A percentile compares a stretch with the other conserved stretches of the same genome.
These are phyloP conservation scores for Troilus luridus DNA, from an alignment of 2,888 invertebrate genomes.

Conservation along the genomic window DNA sequence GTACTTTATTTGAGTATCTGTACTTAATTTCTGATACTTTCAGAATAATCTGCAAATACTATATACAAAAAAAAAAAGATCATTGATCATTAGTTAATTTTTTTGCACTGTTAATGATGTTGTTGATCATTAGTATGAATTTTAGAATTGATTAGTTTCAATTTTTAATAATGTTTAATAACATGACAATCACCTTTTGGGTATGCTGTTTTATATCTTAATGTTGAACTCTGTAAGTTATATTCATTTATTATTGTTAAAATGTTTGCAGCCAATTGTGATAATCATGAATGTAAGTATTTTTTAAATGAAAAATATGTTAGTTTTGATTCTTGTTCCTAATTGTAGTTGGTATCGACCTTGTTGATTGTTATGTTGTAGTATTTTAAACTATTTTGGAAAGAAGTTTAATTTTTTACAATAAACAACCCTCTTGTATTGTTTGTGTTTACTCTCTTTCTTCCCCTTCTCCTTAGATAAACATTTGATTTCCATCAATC, in stretches of 20 bases:
- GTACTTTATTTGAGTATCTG: background rate
- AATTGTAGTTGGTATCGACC: constrained; percentile 26
- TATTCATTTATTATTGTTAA: constrained; percentile 3
- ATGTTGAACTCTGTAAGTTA: background rate
- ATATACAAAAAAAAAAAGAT: background rate
- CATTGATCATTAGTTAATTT: background rate
- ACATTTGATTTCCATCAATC: background rate
- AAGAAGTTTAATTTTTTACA: constrained; percentile 26
- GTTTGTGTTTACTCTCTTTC: constrained; percentile 26
- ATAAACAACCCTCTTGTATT: constrained; percentile 32
- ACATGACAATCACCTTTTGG: background rate
- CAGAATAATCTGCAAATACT: background rate
- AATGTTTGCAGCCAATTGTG: constrained; percentile 38
- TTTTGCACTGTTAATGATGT: background rate
- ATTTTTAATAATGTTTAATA: background rate
- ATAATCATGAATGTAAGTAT: constrained; percentile 41
- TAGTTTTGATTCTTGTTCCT: constrained; percentile 24
- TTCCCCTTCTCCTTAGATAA: background rate
- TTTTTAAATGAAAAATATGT: constrained; percentile 41
- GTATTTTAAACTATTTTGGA: constrained; percentile 13
- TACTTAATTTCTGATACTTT: background rate
- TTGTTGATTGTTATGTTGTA: constrained; percentile 42
- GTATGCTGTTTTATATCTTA: background rate
- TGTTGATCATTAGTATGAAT: background rate
- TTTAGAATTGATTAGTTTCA: background rate